phyloP scores from a whole-genome alignment of 1,140 invertebrate species.

The Drosophila nigromelanica region DNA sequence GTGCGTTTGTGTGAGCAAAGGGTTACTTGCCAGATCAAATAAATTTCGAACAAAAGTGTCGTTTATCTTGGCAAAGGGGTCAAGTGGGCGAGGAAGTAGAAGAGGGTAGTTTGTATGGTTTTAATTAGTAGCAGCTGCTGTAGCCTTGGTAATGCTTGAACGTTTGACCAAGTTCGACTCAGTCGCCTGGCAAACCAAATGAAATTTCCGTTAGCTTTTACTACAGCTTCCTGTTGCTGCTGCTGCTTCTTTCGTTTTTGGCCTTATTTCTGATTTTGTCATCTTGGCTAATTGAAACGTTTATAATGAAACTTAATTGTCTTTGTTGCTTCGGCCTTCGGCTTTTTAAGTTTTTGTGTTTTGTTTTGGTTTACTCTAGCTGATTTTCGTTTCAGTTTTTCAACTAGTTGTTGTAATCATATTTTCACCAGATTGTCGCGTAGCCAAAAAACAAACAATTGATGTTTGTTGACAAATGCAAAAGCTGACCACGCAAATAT shows the following conservation, averaged over 20 bases:
- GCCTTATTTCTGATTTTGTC: constrained; percentile 38
- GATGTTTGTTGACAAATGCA: constrained; percentile 25
- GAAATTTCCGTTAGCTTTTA: constrained; percentile 13
- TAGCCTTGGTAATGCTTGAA: constrained; percentile 51
- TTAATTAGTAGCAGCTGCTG: constrained; percentile 68
- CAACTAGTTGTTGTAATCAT: constrained; percentile 23
- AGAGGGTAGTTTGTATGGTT: constrained; percentile 32
- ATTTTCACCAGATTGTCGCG: constrained; percentile 30
- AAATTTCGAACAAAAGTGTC: constrained; percentile 69
- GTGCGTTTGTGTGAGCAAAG: constrained; percentile 5
- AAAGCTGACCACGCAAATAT: constrained; percentile 46
- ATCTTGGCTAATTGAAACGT: constrained; percentile 70
- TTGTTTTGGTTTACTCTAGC: constrained; percentile 20
- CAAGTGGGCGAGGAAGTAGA: background rate
- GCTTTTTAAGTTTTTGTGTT: constrained; percentile 41
- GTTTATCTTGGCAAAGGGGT: constrained; percentile 53
- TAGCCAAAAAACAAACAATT: constrained; percentile 4
- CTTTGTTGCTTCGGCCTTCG: constrained; percentile 34
- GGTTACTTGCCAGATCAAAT: constrained; percentile 40
- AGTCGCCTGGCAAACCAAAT: constrained; percentile 24
- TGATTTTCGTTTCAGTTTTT: constrained; percentile 1
- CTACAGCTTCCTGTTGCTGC: background rate
- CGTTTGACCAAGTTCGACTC: constrained; percentile 60
- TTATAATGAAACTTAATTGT: constrained; percentile 69
- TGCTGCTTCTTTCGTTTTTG: constrained; percentile 12